Conservation (phyloP, 2,797 vertebrate genomes). For the Chelon auratus region DNA sequence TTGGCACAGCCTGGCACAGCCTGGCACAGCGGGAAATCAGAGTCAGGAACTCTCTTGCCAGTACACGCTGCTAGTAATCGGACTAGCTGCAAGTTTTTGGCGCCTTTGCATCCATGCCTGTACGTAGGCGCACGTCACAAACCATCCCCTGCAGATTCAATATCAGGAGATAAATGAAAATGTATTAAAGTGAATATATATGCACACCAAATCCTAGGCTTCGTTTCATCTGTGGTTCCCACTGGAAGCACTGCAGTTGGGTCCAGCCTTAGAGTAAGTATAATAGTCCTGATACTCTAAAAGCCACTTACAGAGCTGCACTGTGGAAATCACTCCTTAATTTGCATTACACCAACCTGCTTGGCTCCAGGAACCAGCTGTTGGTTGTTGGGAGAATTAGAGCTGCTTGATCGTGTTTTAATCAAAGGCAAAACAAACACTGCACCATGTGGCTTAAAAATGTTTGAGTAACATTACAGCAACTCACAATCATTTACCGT, state of each 20-base stretch:
- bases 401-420: background rate
- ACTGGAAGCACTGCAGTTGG: background rate
- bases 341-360: constrained; percentile 3
- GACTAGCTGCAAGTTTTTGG: constrained; percentile 4
- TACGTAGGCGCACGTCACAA: constrained; percentile 14
- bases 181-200: background rate
- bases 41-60: constrained; percentile 32
- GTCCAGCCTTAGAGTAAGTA: constrained; percentile 3
- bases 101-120: background rate
- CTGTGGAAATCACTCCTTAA: background rate
- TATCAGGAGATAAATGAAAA: background rate
- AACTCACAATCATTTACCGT: constrained; percentile 1
- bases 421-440: background rate
- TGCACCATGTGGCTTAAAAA: background rate
- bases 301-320: background rate
- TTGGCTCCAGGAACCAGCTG: background rate
- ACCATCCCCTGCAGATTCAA: background rate
- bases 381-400: background rate
- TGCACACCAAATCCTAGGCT: background rate
- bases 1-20: constrained; percentile 42
- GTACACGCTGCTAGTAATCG: constrained; percentile 11
- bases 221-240: background rate
- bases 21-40: constrained; percentile 37
- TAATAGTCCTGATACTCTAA: background rate
- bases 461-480: background rate